Conservation (phyloP, 2,888 invertebrate genomes). For the Agapostemon virescens region DNA sequence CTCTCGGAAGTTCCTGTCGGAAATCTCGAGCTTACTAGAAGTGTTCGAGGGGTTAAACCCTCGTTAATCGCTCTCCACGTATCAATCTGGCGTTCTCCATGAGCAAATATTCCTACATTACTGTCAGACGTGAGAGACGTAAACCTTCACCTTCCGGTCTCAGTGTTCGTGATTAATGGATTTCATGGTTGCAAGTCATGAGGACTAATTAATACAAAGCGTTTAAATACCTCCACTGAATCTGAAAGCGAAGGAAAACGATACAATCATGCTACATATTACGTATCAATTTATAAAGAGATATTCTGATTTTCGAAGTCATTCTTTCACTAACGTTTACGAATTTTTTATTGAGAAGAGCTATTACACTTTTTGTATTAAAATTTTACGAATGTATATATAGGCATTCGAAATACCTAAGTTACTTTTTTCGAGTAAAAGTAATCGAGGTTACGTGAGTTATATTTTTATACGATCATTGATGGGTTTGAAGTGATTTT, state of each 20-base stretch:
- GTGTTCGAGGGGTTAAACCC: conserved; percentile 41
- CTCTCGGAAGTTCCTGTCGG: conserved; percentile 39
- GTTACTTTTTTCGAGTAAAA: too few relatives aligned
- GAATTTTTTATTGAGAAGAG: too few relatives aligned
- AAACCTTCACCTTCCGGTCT: background rate
- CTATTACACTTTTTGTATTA: too few relatives aligned
- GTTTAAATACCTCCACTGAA: background rate
- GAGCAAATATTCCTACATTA: conserved; percentile 25
- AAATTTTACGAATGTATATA: too few relatives aligned
- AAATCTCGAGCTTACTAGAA: conserved; percentile 40
- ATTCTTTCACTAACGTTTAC: too few relatives aligned
- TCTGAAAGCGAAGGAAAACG: background rate
- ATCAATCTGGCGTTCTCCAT: conserved; percentile 54
- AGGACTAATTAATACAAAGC: background rate
- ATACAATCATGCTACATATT: background rate
- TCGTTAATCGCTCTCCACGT: conserved; percentile 56
- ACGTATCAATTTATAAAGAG: background rate
- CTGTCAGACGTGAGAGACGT: conserved; percentile 1
- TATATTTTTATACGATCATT: too few relatives aligned
- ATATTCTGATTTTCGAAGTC: background rate
- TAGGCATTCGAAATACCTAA: too few relatives aligned
- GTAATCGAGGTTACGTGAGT: too few relatives aligned
- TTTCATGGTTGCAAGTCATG: background rate
- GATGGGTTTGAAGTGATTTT: too few relatives aligned
- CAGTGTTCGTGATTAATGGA: background rate